These are phyloP conservation scores for Saguinus midas DNA, from an alignment of 2,113 vertebrate genomes.

Conservation along the genomic window DNA sequence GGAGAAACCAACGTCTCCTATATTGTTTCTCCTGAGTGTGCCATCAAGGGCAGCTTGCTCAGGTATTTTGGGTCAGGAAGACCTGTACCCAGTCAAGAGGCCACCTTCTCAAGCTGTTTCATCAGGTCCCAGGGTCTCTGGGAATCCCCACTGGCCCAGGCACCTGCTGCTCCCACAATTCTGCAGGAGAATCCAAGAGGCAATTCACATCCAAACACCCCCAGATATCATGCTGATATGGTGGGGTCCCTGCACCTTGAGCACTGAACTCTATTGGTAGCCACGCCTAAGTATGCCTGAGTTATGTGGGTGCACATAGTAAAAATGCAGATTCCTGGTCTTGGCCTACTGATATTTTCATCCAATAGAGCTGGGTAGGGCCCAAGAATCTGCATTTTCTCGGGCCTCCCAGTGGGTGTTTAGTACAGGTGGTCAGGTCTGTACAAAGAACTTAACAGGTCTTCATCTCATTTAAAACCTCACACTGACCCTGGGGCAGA, in stretches of 20 bases:
- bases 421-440: not conserved
- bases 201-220: too few species aligned
- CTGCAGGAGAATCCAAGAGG: not conserved
- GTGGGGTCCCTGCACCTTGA: not conserved
- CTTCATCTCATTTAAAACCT: not conserved
- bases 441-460: not conserved
- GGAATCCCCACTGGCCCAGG: not conserved
- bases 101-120: not conserved
- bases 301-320: rapidly evolving
- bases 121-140: not conserved
- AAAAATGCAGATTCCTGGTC: not conserved
- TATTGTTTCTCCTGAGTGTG: not conserved
- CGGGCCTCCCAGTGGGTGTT: rapidly evolving
- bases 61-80: not conserved
- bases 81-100: not conserved
- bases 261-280: rapidly evolving
- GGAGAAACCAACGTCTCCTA: not conserved
- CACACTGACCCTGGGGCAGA: too few species aligned
- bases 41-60: not conserved
- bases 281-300: rapidly evolving
- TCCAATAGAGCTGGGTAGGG: not conserved
- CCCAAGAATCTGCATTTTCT: not conserved
- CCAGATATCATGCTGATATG: rapidly evolving
- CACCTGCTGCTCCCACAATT: not conserved
- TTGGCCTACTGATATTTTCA: not conserved